phyloP scores from a whole-genome alignment of 2,888 invertebrate species.

The Chaitophorus viminalis region DNA sequence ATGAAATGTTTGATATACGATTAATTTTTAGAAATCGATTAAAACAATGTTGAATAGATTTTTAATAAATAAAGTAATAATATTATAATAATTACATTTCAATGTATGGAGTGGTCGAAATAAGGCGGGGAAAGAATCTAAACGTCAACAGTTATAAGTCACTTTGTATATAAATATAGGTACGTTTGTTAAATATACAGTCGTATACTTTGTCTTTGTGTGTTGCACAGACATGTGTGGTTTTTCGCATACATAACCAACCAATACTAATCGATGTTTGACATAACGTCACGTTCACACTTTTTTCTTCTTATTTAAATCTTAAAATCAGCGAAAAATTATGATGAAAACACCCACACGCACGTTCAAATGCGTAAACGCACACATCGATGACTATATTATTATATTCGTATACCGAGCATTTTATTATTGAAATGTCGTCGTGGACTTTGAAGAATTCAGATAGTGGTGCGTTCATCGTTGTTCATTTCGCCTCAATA shows the following conservation, averaged over 20 bases:
- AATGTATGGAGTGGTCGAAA: no score
- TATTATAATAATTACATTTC: neutral
- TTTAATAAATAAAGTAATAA: neutral
- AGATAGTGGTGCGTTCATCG: conserved; percentile 7
- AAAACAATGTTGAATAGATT: no score
- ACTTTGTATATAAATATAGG: neutral
- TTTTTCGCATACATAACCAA: neutral
- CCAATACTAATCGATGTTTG: neutral
- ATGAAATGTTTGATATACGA: no score
- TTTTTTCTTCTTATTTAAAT: neutral
- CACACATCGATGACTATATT: neutral
- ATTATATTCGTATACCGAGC: neutral
- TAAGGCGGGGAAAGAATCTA: neutral
- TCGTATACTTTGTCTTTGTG: neutral
- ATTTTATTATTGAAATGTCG: conserved; percentile 54
- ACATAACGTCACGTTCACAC: neutral
- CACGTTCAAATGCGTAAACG: neutral
- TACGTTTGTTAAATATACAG: neutral
- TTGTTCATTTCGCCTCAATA: conserved; percentile 57
- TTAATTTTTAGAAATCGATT: no score
- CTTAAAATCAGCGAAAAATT: neutral
- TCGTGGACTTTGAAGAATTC: conserved; percentile 55
- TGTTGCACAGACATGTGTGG: neutral
- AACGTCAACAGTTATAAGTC: neutral
- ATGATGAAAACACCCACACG: neutral